These are phyloP conservation scores for Keiferia lycopersicella DNA, from an alignment of 2,888 invertebrate genomes.

Conservation along the genomic window DNA sequence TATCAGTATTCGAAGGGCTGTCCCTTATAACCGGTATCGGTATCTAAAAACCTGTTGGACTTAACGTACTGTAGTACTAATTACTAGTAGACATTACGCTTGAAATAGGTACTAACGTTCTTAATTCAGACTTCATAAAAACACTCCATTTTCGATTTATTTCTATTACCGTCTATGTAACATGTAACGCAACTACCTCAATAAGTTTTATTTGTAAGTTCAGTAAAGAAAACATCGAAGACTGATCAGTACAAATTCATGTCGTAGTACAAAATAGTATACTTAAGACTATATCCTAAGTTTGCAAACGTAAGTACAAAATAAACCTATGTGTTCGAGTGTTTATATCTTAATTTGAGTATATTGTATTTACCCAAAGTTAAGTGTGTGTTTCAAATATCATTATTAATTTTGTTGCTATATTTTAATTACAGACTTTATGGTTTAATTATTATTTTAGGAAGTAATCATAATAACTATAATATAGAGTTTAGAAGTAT, in stretches of 20 bases:
- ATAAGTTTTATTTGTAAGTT: slow-evolving; percentile 35
- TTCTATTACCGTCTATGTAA: neutral
- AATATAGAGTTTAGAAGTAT: slow-evolving; percentile 41
- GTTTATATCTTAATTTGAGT: slow-evolving; percentile 70
- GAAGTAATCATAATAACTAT: slow-evolving; percentile 38
- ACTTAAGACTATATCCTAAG: slow-evolving; percentile 58
- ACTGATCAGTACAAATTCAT: slow-evolving; percentile 77
- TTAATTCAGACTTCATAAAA: slow-evolving; percentile 8
- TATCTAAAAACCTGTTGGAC: neutral
- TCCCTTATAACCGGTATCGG: no score
- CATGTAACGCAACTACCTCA: slow-evolving; percentile 53
- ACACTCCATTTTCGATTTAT: slow-evolving; percentile 19
- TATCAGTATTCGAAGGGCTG: no score
- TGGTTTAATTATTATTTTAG: slow-evolving; percentile 49
- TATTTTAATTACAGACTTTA: slow-evolving; percentile 72
- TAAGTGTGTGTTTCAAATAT: slow-evolving; percentile 73
- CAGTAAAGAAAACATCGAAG: slow-evolving; percentile 59
- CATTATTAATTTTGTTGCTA: slow-evolving; percentile 73
- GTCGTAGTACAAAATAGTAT: slow-evolving; percentile 67
- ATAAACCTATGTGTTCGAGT: slow-evolving; percentile 73
- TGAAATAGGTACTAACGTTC: slow-evolving; percentile 14
- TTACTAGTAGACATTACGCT: neutral
- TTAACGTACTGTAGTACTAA: neutral
- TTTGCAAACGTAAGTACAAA: slow-evolving; percentile 76
- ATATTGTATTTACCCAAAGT: slow-evolving; percentile 77